These are phyloP conservation scores for Drosophila bunnanda DNA, from an alignment of 2,888 invertebrate species.

Conservation along the genomic window DNA sequence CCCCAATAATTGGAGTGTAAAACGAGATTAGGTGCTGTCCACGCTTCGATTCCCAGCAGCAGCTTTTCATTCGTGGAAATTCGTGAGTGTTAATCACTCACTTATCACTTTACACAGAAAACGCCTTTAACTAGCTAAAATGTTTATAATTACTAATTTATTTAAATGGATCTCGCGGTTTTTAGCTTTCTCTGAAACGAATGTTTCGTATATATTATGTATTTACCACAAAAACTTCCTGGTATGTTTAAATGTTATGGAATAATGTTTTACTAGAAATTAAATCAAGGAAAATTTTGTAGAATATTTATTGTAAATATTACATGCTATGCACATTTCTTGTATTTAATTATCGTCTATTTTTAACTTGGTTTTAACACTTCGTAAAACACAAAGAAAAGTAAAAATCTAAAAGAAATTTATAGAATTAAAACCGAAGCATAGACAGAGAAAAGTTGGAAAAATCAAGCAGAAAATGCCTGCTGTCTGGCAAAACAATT, in stretches of 20 bases:
- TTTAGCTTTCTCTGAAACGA: slow-evolving; percentile 52
- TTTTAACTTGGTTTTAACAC: background rate
- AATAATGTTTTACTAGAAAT: background rate
- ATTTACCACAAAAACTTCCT: background rate
- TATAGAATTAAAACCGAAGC: slow-evolving; percentile 39
- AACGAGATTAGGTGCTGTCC: slow-evolving; percentile 40
- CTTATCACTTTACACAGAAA: slow-evolving; percentile 53
- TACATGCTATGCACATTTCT: background rate
- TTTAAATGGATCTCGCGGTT: slow-evolving; percentile 3
- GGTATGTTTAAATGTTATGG: too few relatives aligned
- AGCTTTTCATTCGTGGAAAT: slow-evolving; percentile 41
- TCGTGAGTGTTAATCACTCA: slow-evolving; percentile 60
- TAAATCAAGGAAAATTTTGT: background rate
- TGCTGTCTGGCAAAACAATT: slow-evolving; percentile 72
- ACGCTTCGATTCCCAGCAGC: slow-evolving; percentile 64
- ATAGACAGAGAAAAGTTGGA: slow-evolving; percentile 19
- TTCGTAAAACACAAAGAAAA: background rate
- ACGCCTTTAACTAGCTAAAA: slow-evolving; percentile 18
- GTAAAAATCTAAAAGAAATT: slow-evolving; percentile 17
- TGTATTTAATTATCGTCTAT: background rate
- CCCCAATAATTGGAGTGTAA: slow-evolving; percentile 43
- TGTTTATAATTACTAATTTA: slow-evolving; percentile 23
- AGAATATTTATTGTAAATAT: background rate
- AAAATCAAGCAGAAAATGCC: slow-evolving; percentile 53
- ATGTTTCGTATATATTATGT: slow-evolving; percentile 19